These are phyloP conservation scores for Phalacrocorax carbo DNA, from an alignment of 2,113 vertebrate species.

Conservation along the genomic window DNA sequence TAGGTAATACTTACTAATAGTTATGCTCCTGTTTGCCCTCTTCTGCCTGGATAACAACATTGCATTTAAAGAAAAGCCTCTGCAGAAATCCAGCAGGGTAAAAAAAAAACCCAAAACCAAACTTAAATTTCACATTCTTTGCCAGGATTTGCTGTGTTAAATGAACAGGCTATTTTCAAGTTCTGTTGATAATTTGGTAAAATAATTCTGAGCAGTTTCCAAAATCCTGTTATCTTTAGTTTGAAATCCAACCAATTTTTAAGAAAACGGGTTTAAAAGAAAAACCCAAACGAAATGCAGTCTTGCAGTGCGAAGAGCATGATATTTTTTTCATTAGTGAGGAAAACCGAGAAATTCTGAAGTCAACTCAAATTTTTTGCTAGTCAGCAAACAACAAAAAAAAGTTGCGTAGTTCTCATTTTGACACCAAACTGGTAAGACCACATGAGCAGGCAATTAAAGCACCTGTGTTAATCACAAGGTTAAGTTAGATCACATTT, in stretches of 20 bases:
- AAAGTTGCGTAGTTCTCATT: not conserved
- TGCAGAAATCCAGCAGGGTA: not conserved
- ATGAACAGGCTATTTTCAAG: not conserved
- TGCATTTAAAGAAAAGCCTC: not conserved
- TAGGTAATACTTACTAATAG: not conserved
- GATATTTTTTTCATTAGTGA: fast-evolving
- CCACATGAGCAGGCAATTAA: not conserved
- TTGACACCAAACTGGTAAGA: not conserved
- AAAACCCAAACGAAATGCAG: not conserved
- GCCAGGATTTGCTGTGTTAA: not conserved
- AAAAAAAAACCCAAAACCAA: not conserved
- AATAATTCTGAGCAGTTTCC: not conserved
- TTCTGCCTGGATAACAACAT: not conserved
- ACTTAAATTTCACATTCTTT: not conserved
- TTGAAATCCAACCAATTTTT: not conserved
- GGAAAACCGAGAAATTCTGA: not conserved
- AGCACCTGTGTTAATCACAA: not conserved
- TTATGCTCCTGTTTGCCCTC: not conserved
- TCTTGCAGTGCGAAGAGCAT: not conserved
- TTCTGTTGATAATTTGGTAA: not conserved
- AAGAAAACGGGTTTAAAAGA: not conserved
- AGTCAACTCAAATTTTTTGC: not conserved
- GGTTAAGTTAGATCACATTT: not conserved
- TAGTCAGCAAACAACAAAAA: not conserved
- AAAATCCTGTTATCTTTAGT: not conserved